A percentile compares a stretch with the other conserved stretches of the same genome.
Conservation (phyloP, 2,113 vertebrate genomes). For the Heteronetta atricapilla region DNA sequence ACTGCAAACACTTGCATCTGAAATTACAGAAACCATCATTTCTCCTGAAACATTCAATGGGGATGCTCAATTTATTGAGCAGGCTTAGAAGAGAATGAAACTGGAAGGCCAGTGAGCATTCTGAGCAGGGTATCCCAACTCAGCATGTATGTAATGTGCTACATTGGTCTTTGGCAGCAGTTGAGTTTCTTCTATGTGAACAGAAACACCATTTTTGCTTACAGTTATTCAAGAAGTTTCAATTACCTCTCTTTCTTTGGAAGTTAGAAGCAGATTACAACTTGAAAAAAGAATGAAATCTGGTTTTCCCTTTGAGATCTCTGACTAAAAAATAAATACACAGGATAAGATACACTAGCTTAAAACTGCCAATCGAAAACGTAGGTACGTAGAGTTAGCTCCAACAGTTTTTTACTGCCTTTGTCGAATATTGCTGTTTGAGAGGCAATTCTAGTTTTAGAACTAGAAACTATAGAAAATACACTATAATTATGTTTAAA, state of each 20-base stretch:
- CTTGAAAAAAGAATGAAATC: not conserved
- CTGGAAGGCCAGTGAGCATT: accelerated
- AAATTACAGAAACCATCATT: not conserved
- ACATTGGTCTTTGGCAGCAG: not conserved
- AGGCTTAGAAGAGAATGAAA: not conserved
- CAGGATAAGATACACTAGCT: accelerated
- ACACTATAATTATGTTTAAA: not conserved
- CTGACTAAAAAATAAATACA: not conserved
- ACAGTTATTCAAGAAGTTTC: not conserved
- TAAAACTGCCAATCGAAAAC: not conserved
- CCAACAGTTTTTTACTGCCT: not conserved
- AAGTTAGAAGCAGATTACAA: not conserved
- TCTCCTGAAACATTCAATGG: not conserved
- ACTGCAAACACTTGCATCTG: not conserved
- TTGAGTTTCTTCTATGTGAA: not conserved
- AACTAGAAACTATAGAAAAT: not conserved
- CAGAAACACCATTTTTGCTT: not conserved
- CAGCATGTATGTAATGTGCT: accelerated
- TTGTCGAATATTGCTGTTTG: not conserved
- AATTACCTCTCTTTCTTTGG: not conserved
- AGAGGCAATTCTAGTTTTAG: not conserved
- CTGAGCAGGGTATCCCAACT: not conserved
- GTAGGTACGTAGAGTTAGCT: not conserved
- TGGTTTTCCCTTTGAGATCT: not conserved
- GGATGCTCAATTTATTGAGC: not conserved